Conservation (phyloP, 2,113 vertebrate genomes). For the Dipodomys spectabilis region DNA sequence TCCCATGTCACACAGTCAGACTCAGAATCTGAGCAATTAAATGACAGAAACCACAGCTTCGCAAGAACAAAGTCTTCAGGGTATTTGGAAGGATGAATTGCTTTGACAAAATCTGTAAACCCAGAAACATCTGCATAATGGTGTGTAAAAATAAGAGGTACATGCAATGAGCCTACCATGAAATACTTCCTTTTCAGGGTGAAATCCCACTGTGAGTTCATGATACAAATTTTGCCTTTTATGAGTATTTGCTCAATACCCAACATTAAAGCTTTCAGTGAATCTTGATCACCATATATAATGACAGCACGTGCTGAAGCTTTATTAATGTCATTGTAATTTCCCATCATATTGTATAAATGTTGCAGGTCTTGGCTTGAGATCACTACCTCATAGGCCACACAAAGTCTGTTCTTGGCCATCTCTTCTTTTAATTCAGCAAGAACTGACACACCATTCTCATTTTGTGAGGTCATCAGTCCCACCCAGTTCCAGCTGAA, state of each 20-base stretch:
- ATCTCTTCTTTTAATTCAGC: too few species aligned
- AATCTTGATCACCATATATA: too few species aligned
- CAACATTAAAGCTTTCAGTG: too few species aligned
- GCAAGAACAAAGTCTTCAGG: not conserved
- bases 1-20: not conserved
- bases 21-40: not conserved
- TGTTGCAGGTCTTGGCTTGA: fast-evolving
- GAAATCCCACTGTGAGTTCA: not conserved
- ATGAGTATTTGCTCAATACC: not conserved
- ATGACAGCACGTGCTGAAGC: not conserved
- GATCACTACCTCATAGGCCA: not conserved
- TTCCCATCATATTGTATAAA: fast-evolving
- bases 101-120: not conserved
- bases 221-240: not conserved
- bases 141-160: not conserved
- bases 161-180: not conserved
- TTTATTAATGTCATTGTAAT: not conserved
- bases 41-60: not conserved
- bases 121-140: not conserved
- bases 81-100: not conserved
- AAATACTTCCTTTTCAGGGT: not conserved
- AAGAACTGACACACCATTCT: too few species aligned
- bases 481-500: too few species aligned
- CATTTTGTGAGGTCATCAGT: too few species aligned
- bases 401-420: too few species aligned